Conservation (phyloP, 2,888 invertebrate genomes). For the Amiota mariae region DNA sequence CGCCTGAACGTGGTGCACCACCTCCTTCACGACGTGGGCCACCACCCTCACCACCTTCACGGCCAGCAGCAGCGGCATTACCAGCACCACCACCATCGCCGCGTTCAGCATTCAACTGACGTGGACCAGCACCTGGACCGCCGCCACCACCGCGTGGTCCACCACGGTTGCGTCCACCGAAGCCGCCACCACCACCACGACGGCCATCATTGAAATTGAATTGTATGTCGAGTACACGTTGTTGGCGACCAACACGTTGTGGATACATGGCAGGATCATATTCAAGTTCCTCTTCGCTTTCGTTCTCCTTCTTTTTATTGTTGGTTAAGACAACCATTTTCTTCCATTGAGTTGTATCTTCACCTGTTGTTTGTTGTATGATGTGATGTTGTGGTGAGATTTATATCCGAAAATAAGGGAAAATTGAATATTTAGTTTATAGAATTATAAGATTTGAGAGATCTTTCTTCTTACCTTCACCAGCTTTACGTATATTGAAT, state of each 20-base stretch:
- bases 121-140: constrained; percentile 36
- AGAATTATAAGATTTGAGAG: background rate
- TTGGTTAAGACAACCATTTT: constrained; percentile 87
- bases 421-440: constrained; percentile 4
- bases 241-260: constrained; percentile 90
- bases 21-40: constrained; percentile 60
- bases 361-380: constrained; percentile 74
- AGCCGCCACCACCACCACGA: constrained; percentile 82
- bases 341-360: constrained; percentile 94
- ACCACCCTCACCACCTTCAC: constrained; percentile 38
- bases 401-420: background rate
- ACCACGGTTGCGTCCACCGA: constrained; percentile 75
- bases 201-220: constrained; percentile 90
- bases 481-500: constrained; percentile 94
- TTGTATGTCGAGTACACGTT: constrained; percentile 90
- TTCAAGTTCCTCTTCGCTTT: constrained; percentile 82
- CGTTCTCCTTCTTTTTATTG: constrained; percentile 75
- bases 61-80: constrained; percentile 35
- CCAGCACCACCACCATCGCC: constrained; percentile 32
- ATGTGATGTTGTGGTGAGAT: constrained; percentile 5
- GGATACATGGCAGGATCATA: constrained; percentile 87
- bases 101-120: constrained; percentile 35
- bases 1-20: constrained; percentile 54
- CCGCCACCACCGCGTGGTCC: constrained; percentile 56
- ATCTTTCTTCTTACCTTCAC: constrained; percentile 78